Evolutionary conservation across 2,113 vertebrate species (phyloP).

Genomic region (Phyllostomus discolor): DNA sequence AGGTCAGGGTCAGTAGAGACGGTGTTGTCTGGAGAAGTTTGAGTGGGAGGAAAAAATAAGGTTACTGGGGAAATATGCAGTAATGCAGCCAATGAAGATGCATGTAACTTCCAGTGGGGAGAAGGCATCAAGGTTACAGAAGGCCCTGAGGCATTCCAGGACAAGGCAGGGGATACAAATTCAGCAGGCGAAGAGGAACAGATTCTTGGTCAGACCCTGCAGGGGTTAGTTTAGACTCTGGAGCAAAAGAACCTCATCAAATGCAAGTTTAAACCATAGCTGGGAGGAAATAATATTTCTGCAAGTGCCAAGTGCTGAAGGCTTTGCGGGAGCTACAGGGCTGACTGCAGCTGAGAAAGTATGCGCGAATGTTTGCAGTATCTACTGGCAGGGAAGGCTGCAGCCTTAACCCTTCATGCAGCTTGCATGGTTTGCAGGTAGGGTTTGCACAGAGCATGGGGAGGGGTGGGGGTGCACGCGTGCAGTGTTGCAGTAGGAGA

Average conservation of each 20-base stretch:
- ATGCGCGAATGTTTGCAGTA: not conserved
- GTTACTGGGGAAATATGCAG: constrained; percentile 20
- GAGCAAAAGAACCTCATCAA: not conserved
- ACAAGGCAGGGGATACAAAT: not conserved
- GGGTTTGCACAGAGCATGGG: not conserved
- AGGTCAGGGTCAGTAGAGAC: not conserved
- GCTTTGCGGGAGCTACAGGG: not conserved
- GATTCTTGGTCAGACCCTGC: not conserved
- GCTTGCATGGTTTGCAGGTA: not conserved
- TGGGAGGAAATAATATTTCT: constrained; percentile 8
- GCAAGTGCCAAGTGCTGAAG: not conserved
- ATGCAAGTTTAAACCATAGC: constrained; percentile 19
- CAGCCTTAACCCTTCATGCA: constrained; percentile 25
- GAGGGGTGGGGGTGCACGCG: not conserved
- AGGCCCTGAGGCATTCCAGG: not conserved
- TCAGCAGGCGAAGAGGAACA: not conserved
- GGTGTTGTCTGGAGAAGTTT: constrained; percentile 56
- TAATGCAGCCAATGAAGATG: not conserved
- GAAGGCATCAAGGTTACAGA: not conserved
- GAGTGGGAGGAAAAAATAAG: constrained; percentile 28
- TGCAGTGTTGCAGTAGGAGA: not conserved
- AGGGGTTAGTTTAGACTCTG: not conserved
- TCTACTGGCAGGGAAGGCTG: not conserved
- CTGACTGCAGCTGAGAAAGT: constrained; percentile 39
- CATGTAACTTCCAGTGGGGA: not conserved